Base-by-base conservation (phyloP, 1,140 invertebrate genomes). In the Aporrectodea caliginosa region DNA sequence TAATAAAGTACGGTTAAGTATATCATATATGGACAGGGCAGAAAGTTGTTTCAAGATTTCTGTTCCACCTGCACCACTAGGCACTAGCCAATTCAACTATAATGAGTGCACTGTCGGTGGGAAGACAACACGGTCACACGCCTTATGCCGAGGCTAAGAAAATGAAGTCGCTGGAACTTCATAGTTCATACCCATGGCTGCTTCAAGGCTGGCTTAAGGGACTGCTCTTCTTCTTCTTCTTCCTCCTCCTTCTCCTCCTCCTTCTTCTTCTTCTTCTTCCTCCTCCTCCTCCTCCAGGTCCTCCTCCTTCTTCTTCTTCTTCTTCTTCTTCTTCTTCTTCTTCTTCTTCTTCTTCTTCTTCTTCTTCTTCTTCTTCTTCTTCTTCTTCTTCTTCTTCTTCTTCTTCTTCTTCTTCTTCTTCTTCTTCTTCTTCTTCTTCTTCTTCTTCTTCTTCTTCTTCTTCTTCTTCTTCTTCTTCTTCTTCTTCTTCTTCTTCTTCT, bases 391-490 rank as follows among this genome's bases (percentile, higher is more conserved):
- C 43, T 22, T 58, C 22, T 22, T 22, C 6, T 58, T 22, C 43
- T 6, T 58, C 43, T 58, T 58, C 43, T 12, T 58, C 43, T 6
- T 58, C 43, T 58, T 6, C 43, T 58, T 58, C 43, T 22, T 58
- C 22, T 58, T 6, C 22, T 12, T 22, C 22, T 58, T 58, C 22
- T 22, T 58, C 43, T 58, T 58, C 43, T 58, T 58, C 43, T 6
- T 12, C 22, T 58, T 58, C 43, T 22, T 58, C 43, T 58, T 58
- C 43, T 58, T 58, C 43, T 58, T 58, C 43, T 58, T 58, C 43
- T 58, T 58, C 43, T 58, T 58, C 43, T 58, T 58, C 43, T 58
- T 58, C 43, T 58, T 58, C 43, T 58, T 58, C 43, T 58, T 58
- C 43, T 58, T 58, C 43, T 12, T 12, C 43, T 12, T 58, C 6